phyloP scores from a whole-genome alignment of 2,113 vertebrate species.

The Jacana jacana region DNA sequence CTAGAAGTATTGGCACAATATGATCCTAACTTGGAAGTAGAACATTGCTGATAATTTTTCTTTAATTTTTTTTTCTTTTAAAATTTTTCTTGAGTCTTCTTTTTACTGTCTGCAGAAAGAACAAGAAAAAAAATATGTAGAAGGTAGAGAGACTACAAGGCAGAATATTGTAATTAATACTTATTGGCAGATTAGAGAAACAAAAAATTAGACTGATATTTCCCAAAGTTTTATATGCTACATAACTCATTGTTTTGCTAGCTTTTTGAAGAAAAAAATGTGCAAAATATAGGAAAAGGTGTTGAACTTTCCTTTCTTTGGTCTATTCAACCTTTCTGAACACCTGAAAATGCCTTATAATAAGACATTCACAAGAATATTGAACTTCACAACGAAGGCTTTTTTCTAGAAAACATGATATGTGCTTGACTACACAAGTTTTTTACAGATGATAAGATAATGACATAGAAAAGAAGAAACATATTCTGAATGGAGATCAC shows the following conservation, averaged over 20 bases:
- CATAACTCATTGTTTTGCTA: not conserved
- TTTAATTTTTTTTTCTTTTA: not conserved
- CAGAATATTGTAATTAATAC: not conserved
- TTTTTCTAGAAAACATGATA: not conserved
- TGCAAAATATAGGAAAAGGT: not conserved
- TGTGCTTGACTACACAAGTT: not conserved
- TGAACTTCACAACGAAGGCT: not conserved
- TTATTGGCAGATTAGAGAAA: not conserved
- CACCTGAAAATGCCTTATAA: not conserved
- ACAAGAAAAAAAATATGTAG: not conserved
- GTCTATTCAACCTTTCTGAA: not conserved
- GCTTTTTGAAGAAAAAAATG: not conserved
- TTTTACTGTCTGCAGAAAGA: not conserved
- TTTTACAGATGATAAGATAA: not conserved
- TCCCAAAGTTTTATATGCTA: not conserved
- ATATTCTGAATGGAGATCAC: not conserved
- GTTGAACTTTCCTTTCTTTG: not conserved
- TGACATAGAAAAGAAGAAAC: not conserved
- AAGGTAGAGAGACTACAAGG: not conserved
- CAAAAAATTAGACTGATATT: not conserved
- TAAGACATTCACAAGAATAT: not conserved
- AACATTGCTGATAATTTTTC: not conserved
- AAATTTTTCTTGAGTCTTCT: not conserved
- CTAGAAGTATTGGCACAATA: fast-evolving
- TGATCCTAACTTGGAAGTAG: not conserved